Base-by-base conservation (phyloP, 2,797 vertebrate species). In the Dipus sagitta region DNA sequence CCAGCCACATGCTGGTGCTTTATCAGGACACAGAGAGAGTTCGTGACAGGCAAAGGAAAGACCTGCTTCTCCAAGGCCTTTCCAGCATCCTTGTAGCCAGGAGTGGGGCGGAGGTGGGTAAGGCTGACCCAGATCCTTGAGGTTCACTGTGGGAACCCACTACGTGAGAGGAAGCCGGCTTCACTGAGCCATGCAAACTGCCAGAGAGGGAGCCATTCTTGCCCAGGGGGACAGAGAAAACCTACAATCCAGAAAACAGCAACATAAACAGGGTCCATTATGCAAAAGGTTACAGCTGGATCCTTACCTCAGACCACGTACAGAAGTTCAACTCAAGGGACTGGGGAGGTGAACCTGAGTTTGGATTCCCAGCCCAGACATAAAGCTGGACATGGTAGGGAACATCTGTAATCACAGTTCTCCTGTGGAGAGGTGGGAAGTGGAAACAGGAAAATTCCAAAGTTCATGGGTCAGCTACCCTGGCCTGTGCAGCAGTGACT, bases 91-190 rank as follows among this genome's bases (percentile, higher is more conserved):
- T 23, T 12, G 38, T 2, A 12, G 62, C 58, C 85, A 34, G n/a
- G 28, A 26, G 0, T 4, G 13, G 88, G 78, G 10, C n/a, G 0
- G 47, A 34, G 47, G 17, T 2, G 3, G n/a, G 2, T 7, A 9
- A 24, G 6, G 47, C 32, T 76, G 8, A 3, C 12, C 4, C 74
- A 11, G 2, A 0, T 6, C 3, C 72, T 30, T 32, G 21, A 15
- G 2, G 52, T 17, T 79, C 54, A 0, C 38, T 7, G 0, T 0
- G 32, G 58, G 70, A 24, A 23, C 13, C 1, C 47, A 10, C 1
- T 0, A 9, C 2, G 14, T 14, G 24, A 52, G 1, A 24, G 26
- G 14, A 62, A 28, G 47, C 68, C 76, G n/a, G 32, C 28, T 20
- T 47, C 72, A 34, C 12, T 58, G 54, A 67, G 42, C 23, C 80